Evolutionary conservation across 2,797 vertebrate genomes (phyloP), one percentile per base, ranked within the genome.

Genomic region (Sebastes steindachneri): DNA sequence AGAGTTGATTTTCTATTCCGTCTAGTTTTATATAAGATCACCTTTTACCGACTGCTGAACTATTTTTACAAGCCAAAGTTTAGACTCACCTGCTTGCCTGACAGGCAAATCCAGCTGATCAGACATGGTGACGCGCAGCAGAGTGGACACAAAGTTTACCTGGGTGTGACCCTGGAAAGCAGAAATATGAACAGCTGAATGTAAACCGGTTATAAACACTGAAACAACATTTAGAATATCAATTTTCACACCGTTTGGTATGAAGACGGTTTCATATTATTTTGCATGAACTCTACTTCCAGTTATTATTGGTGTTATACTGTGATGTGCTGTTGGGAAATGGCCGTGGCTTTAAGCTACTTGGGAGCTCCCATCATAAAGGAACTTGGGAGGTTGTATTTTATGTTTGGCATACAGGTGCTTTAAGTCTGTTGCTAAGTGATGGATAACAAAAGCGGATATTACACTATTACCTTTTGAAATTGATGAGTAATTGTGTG

Each of bases 61-160:
- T 23, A 29, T 64, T 75, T 26, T 65, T 3, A 71, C 15, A 58
- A 23, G 37, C 26, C 1, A 29, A 21, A 9, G 17, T 78, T 33
- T 29, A 10, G 15, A 69, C 97, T 96, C 95, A 97, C 99, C 99
- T 97, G 99, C 99, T 96, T 99, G 99, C 86, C 98, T 97, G 87
- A 99, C 97, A 82, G 97, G 97, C 95, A 99, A 96, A 96, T 99
- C 98, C 96, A 99, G 95, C 91, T 99, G 97, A 81, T 99, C 97
- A 7, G 98, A 97, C 98, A 99, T 99, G 89, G 98, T 99, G 91
- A 99, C 96, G 86, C 97, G 98, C 92, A 99, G 97, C 91, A 99
- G 94, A 69, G 97, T 97, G 84, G 99, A 98, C 93, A 98, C 96
- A 94, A 99, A 99, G 95, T 97, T 99, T 92, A 98, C 96, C 88